Percentiles rank a stretch among this genome's conserved stretches.
phyloP scores from a whole-genome alignment of 2,113 vertebrate species.

The Rhinopomastus cyanomelas region DNA sequence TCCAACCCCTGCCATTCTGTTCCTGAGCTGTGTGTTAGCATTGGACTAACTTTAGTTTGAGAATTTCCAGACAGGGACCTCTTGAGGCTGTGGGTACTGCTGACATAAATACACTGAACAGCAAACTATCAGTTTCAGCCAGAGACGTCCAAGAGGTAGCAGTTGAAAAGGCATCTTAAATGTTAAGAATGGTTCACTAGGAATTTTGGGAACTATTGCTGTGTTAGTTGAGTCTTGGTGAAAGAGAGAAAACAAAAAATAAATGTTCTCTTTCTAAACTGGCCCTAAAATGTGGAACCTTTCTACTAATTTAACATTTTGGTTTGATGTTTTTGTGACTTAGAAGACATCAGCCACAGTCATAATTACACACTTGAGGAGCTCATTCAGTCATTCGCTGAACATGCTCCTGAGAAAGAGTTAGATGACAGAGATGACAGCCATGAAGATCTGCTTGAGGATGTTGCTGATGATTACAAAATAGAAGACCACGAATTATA shows the following conservation, averaged over 20 bases:
- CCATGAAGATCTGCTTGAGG: conserved; percentile 16
- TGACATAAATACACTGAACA: not conserved
- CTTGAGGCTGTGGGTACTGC: not conserved
- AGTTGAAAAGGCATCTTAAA: not conserved
- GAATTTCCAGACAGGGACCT: not conserved
- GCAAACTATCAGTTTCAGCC: not conserved
- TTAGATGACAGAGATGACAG: not conserved
- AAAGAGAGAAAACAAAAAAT: not conserved
- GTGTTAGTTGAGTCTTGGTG: not conserved
- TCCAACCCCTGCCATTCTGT: not conserved
- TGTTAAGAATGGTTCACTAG: not conserved
- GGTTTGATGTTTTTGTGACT: not conserved
- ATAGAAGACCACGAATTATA: conserved; percentile 30
- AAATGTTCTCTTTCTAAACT: not conserved
- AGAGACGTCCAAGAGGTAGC: not conserved
- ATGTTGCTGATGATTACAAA: conserved; percentile 1
- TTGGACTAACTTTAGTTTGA: not conserved
- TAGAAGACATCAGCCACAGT: conserved; percentile 59
- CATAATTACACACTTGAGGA: conserved; percentile 82
- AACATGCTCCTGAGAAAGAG: conserved; percentile 49
- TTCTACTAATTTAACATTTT: not conserved
- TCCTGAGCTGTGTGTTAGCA: not conserved
- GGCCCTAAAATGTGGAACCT: not conserved
- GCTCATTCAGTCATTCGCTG: conserved; percentile 81
- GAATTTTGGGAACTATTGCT: not conserved